Evolutionary conservation across 2,797 vertebrate species (phyloP).

Genomic region (Enteromius afrohamiltoni): DNA sequence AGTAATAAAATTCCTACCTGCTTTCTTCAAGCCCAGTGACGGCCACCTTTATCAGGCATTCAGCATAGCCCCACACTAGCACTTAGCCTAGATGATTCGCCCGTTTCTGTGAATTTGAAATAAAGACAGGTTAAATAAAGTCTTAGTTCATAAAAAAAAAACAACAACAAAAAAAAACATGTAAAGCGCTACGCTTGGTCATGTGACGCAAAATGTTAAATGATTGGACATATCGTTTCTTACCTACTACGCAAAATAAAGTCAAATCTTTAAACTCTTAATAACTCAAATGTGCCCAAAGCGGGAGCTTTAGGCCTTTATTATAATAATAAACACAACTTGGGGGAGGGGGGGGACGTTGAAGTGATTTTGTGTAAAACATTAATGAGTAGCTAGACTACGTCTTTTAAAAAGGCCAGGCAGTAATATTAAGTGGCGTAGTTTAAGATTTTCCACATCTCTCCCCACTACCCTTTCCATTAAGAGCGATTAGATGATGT

Average conservation of each 20-base stretch:
- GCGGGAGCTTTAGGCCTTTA: background rate
- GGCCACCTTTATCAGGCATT: background rate
- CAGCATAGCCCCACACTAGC: background rate
- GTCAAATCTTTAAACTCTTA: background rate
- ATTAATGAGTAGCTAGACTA: slow-evolving; percentile 5
- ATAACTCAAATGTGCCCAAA: background rate
- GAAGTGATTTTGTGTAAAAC: slow-evolving; percentile 19
- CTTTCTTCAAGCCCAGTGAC: background rate
- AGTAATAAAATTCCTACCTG: background rate
- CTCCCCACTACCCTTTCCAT: slow-evolving; percentile 84
- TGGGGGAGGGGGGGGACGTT: background rate
- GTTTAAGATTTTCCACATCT: slow-evolving; percentile 75
- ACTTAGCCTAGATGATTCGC: background rate
- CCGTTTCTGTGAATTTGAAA: slow-evolving; percentile 1
- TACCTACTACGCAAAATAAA: background rate
- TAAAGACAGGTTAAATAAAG: background rate
- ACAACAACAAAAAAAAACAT: too few species aligned
- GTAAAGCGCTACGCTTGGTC: background rate
- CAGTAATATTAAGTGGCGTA: slow-evolving; percentile 59
- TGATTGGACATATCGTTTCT: background rate
- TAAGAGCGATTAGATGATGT: slow-evolving; percentile 93
- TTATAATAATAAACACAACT: background rate
- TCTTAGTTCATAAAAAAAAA: too few species aligned
- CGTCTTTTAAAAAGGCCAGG: slow-evolving; percentile 57
- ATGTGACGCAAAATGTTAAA: background rate